A percentile compares a stretch with the other conserved stretches of the same genome.
These are phyloP conservation scores for Campoplex capitator DNA, from an alignment of 2,888 invertebrate species.

Conservation along the genomic window DNA sequence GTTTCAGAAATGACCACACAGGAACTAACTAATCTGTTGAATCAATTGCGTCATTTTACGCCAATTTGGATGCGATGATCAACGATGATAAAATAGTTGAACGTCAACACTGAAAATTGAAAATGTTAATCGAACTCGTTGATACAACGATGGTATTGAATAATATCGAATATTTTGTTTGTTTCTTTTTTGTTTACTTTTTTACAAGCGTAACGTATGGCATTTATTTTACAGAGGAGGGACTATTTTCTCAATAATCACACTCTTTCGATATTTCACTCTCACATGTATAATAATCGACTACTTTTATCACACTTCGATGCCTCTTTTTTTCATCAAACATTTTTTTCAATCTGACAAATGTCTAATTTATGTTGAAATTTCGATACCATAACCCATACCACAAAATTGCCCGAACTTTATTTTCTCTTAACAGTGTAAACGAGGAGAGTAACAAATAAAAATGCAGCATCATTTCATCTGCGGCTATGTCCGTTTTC, in stretches of 20 bases:
- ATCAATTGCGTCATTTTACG: neutral
- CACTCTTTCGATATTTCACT: slow-evolving; percentile 63
- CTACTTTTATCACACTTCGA: slow-evolving; percentile 69
- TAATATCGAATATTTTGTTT: slow-evolving; percentile 12
- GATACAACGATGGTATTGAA: slow-evolving; percentile 12
- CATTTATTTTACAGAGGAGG: slow-evolving; percentile 83
- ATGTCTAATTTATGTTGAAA: slow-evolving; percentile 35
- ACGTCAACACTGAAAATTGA: slow-evolving; percentile 19
- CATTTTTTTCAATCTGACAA: slow-evolving; percentile 9
- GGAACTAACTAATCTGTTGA: neutral
- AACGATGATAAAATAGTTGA: neutral
- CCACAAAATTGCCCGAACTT: slow-evolving; percentile 59
- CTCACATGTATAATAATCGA: slow-evolving; percentile 69
- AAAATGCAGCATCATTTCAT: neutral
- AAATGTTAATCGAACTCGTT: neutral
- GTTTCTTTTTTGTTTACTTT: slow-evolving; percentile 61
- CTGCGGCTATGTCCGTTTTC: slow-evolving; percentile 35
- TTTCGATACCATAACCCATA: slow-evolving; percentile 30
- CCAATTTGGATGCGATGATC: neutral
- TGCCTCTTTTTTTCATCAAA: slow-evolving; percentile 36
- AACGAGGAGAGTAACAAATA: neutral
- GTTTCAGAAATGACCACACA: neutral
- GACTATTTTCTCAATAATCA: slow-evolving; percentile 68
- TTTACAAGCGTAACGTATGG: slow-evolving; percentile 83
- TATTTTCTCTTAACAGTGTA: slow-evolving; percentile 28